Evolutionary conservation across 2,113 vertebrate genomes (phyloP).

Genomic region (Puntigrus tetrazona): DNA sequence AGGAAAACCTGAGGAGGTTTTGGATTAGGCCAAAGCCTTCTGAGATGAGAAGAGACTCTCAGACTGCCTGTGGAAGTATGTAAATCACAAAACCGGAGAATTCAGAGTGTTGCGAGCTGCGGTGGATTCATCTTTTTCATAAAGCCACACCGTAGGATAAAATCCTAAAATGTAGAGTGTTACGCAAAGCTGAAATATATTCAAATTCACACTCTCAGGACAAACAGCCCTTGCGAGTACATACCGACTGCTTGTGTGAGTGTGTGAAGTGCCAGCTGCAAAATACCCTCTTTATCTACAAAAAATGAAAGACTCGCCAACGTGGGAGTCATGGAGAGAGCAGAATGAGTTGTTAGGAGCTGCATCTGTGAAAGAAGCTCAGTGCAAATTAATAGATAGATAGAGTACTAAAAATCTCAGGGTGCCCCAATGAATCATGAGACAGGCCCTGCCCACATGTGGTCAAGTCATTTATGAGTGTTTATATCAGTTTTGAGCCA

Average conservation of each 20-base stretch:
- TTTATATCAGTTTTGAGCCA: neutral
- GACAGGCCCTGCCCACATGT: neutral
- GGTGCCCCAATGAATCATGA: neutral
- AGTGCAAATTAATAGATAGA: constrained; percentile 37
- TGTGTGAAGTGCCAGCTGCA: constrained; percentile 16
- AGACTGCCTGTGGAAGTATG: constrained; percentile 10
- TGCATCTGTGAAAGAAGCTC: neutral
- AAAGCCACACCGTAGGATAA: neutral
- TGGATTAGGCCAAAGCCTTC: constrained; percentile 21
- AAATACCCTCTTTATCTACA: constrained; percentile 1
- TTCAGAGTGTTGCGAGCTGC: constrained; percentile 3
- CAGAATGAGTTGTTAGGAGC: constrained; percentile 20
- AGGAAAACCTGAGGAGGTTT: neutral
- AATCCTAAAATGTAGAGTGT: constrained; percentile 15
- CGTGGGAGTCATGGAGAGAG: neutral
- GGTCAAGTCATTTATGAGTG: neutral
- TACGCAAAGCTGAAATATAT: constrained; percentile 35
- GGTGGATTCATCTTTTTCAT: constrained; percentile 26
- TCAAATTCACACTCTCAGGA: constrained; percentile 30
- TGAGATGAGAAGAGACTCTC: constrained; percentile 20
- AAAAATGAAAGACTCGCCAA: constrained; percentile 10
- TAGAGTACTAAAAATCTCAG: neutral
- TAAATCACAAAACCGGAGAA: constrained; percentile 13
- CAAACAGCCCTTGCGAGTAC: constrained; percentile 26
- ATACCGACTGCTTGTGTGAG: constrained; percentile 26